Conservation (phyloP, 2,797 vertebrate species). For the Spondyliosoma cantharus region DNA sequence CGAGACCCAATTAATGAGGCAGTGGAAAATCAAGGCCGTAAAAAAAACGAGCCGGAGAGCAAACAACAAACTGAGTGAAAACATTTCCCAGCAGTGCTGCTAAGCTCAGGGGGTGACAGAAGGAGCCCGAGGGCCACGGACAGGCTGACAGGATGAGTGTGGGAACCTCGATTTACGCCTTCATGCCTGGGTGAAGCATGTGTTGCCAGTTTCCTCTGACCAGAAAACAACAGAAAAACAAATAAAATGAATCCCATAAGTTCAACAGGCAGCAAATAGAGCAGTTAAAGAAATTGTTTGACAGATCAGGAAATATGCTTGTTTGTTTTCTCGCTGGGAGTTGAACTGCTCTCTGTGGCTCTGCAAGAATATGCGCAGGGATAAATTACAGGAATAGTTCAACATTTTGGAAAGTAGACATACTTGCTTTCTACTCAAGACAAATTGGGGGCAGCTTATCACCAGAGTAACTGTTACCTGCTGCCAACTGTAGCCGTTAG, state of each 20-base stretch:
- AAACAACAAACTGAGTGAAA: conserved; percentile 56
- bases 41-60: conserved; percentile 53
- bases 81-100: conserved; percentile 50
- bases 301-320: neutral
- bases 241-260: neutral
- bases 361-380: too few species aligned
- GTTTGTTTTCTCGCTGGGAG: neutral
- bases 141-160: conserved; percentile 45
- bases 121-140: conserved; percentile 40
- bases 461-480: too few species aligned
- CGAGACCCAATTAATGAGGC: conserved; percentile 55
- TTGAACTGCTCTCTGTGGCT: neutral
- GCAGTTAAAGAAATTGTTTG: neutral
- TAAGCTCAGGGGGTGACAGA: conserved; percentile 54
- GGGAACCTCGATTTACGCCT: conserved; percentile 44
- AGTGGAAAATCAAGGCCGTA: conserved; percentile 61
- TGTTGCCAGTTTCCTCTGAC: conserved; percentile 19
- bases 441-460: too few species aligned
- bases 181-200: conserved; percentile 30
- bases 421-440: too few species aligned
- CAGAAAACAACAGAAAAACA: conserved; percentile 13
- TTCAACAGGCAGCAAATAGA: conserved; percentile 9
- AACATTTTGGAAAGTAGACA: neutral
- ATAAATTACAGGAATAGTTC: neutral
- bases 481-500: too few species aligned